A percentile compares a stretch with the other conserved stretches of the same genome.
Conservation (phyloP, 2,113 vertebrate species). For the Callionymus lyra region DNA sequence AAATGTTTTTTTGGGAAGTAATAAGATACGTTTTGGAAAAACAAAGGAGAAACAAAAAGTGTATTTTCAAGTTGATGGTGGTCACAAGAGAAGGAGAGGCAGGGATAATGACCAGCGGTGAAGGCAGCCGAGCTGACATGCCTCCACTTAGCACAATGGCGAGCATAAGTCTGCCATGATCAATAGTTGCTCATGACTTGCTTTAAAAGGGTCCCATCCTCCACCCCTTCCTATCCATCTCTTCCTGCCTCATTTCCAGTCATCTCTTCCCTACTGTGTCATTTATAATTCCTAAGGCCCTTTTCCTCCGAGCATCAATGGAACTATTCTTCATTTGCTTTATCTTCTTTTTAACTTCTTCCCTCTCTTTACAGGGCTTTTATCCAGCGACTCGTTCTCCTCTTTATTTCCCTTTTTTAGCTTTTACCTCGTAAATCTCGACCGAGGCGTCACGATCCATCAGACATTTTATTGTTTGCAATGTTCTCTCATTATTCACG, state of each 20-base stretch:
- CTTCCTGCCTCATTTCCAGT: conserved; percentile 38
- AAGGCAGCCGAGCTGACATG: conserved; percentile 22
- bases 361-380: too few relatives aligned
- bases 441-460: too few relatives aligned
- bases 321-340: not conserved
- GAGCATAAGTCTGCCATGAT: conserved; percentile 47
- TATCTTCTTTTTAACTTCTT: not conserved
- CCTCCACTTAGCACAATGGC: conserved; percentile 44
- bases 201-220: conserved; percentile 49
- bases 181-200: conserved; percentile 52
- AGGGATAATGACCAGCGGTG: too few relatives aligned
- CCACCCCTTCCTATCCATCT: conserved; percentile 35
- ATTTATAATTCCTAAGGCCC: conserved; percentile 23
- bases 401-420: not conserved
- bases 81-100: too few relatives aligned
- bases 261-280: conserved; percentile 24
- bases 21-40: too few relatives aligned
- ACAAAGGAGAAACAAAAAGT: too few relatives aligned
- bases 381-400: too few relatives aligned
- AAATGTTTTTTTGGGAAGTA: too few relatives aligned
- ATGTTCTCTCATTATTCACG: too few relatives aligned
- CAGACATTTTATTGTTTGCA: too few relatives aligned
- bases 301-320: conserved; percentile 1
- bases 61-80: too few relatives aligned
- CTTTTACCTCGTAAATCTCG: too few relatives aligned